Base-by-base conservation (phyloP, 2,113 vertebrate genomes). In the Neoarius graeffei region DNA sequence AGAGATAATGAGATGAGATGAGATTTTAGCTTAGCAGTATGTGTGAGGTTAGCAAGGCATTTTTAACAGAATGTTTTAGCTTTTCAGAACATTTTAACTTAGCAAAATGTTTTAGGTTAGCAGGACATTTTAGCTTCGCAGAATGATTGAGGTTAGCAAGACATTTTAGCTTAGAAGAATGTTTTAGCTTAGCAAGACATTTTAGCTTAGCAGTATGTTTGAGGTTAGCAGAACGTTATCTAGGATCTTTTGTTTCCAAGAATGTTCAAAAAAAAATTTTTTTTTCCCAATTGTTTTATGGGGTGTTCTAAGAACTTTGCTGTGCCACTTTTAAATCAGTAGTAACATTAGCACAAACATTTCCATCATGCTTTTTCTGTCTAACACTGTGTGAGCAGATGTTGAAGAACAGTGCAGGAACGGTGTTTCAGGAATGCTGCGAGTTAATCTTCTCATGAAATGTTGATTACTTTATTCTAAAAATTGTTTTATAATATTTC, bases 351-450 rank as follows among this genome's bases (percentile, higher is more conserved):
- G 76, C 50, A 52, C 35, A 76, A 76, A 79, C 79, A 81, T 81
- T 81, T 59, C 17, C 79, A 81, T 30, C 56, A 79, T 56, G 52
- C 25, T 56, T 7, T 54, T 30, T 71, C 27, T 69, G 67, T 17
- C 14, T 7, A 79, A 79, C 25, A 79, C 50, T 79, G 73, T 79
- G 76, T 14, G 50, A 79, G 76, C 76, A 56, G 76, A 79, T 79
- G 50, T 48, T 56, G 13, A 15, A 15, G 52, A 79, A 56, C 5
- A 54, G 52, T 7, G 52, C 25, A 79, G 52, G 52, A 17, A 79
- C 6, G 4, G 2, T 54, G n/a, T 25, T 54, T 54, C 76, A 52
- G 74, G 19, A 76, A 50, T 3, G 52, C 56, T 79, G 25, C 52
- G 27, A 50, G 25, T 54, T 25, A 52, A 50, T 27, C 0, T 35